These are phyloP conservation scores for Pheucticus melanocephalus DNA, from an alignment of 2,113 vertebrate species.

Conservation along the genomic window DNA sequence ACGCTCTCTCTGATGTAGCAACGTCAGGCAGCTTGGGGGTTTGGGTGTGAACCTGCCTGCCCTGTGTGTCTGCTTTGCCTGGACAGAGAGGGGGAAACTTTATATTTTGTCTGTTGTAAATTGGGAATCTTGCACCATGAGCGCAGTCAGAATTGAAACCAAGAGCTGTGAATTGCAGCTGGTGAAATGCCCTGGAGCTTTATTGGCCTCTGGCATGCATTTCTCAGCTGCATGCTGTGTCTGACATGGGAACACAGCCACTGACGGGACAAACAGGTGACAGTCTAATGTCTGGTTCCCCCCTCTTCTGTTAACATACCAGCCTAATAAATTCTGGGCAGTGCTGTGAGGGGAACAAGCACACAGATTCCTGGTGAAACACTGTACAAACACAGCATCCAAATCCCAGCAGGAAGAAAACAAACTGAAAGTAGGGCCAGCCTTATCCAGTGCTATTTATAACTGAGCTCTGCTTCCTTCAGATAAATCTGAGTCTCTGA, in stretches of 20 bases:
- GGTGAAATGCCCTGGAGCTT: neutral
- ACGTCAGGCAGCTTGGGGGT: neutral
- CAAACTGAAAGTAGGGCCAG: neutral
- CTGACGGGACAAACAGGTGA: neutral
- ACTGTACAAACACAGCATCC: neutral
- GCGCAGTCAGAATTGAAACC: neutral
- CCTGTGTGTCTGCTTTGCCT: neutral
- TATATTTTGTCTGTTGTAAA: neutral
- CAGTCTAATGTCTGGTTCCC: neutral
- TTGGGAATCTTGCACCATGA: neutral
- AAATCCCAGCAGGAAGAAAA: neutral
- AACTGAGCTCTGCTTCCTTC: neutral
- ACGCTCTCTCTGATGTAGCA: neutral
- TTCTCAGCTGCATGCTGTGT: neutral
- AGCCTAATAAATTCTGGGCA: neutral
- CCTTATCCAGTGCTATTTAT: conserved; percentile 32
- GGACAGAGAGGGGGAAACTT: neutral
- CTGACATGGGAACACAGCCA: neutral
- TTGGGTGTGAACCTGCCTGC: neutral
- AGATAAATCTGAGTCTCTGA: neutral
- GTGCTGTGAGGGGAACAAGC: neutral
- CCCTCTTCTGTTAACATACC: neutral
- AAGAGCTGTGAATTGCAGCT: neutral
- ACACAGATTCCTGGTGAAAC: neutral
- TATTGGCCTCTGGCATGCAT: neutral